phyloP scores from a whole-genome alignment of 2,113 vertebrate genomes.

The Barnardius zonarius region DNA sequence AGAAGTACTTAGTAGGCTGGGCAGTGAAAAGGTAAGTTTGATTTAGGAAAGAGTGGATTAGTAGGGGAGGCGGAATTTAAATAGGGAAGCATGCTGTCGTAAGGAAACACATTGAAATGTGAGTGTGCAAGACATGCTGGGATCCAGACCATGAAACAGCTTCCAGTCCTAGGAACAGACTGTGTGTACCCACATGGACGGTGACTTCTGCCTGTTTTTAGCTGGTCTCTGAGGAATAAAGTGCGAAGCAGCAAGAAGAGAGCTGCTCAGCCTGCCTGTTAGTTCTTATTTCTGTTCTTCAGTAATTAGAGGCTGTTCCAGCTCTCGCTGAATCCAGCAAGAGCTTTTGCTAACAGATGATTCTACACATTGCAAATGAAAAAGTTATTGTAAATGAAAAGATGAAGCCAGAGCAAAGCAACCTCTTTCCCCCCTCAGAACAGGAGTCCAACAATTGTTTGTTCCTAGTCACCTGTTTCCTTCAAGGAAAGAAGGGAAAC shows the following conservation, averaged over 20 bases:
- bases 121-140: accelerated
- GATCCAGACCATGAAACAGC: not conserved
- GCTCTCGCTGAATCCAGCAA: not conserved
- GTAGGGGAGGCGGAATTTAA: not conserved
- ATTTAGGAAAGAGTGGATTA: not conserved
- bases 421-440: not conserved
- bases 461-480: not conserved
- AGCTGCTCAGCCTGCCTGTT: not conserved
- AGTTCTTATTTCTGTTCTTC: not conserved
- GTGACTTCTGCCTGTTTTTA: not conserved
- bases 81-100: not conserved
- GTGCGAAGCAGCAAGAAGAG: not conserved
- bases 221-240: not conserved
- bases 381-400: not conserved
- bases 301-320: not conserved
- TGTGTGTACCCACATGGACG: not conserved
- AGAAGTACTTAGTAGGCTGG: not conserved
- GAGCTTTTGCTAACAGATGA: not conserved
- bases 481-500: not conserved
- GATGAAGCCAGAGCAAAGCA: not conserved
- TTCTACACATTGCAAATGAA: not conserved
- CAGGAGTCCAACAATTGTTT: not conserved
- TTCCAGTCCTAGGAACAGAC: not conserved
- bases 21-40: not conserved
- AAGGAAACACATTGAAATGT: not conserved